phyloP scores from a whole-genome alignment of 1,140 invertebrate species.

The Subanguina moxae region DNA sequence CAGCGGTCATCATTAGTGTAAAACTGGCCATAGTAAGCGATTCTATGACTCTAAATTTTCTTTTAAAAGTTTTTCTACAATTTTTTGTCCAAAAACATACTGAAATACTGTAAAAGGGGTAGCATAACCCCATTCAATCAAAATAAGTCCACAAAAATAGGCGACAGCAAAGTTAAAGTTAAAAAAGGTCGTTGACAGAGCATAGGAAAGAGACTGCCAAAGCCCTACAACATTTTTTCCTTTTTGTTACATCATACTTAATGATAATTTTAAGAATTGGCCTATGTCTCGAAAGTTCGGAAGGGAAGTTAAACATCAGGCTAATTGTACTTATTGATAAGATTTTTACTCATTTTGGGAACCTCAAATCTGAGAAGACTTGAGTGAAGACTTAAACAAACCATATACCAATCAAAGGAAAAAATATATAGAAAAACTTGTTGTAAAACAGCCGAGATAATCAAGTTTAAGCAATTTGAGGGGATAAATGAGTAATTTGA shows the following conservation, averaged over 20 bases:
- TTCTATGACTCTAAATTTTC: slow-evolving; percentile 55
- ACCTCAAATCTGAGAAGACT: background rate
- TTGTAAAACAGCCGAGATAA: too few relatives aligned
- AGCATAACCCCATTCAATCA: slow-evolving; percentile 8
- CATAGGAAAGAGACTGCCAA: slow-evolving; percentile 17
- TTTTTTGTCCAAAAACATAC: background rate
- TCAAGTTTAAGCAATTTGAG: too few relatives aligned
- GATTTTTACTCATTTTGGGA: too few relatives aligned
- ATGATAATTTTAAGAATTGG: too few relatives aligned
- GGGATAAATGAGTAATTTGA: too few relatives aligned
- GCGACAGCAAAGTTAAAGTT: slow-evolving; percentile 17
- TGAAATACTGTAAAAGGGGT: slow-evolving; percentile 16
- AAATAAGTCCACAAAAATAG: slow-evolving; percentile 8
- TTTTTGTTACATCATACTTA: too few relatives aligned
- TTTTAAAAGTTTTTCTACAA: background rate
- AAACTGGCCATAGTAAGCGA: slow-evolving; percentile 54
- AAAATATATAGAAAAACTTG: too few relatives aligned
- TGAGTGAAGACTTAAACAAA: too few relatives aligned
- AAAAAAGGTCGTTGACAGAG: slow-evolving; percentile 9
- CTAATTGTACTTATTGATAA: too few relatives aligned
- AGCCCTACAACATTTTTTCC: slow-evolving; percentile 6
- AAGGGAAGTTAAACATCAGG: too few relatives aligned
- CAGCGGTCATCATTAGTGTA: slow-evolving; percentile 58
- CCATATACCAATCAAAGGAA: too few relatives aligned
- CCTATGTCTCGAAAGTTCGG: too few relatives aligned